phyloP scores from a whole-genome alignment of 92 coral and sea anemone genomes.

The Heteractis magnifica region DNA sequence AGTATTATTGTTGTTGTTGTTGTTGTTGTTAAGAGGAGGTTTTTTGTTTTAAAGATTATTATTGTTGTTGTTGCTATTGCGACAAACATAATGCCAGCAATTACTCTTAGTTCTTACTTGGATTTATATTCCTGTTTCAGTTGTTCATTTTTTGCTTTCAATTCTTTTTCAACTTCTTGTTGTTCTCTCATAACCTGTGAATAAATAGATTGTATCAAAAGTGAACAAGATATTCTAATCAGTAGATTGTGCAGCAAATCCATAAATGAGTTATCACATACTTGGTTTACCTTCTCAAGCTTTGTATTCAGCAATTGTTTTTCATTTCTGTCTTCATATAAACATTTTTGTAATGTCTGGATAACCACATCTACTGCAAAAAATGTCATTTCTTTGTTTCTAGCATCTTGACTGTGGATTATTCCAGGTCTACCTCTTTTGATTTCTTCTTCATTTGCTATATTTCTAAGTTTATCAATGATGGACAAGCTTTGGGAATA shows the following conservation, averaged over 20 bases:
- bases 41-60: no score
- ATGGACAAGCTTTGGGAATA: conserved; percentile 44
- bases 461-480: conserved; percentile 52
- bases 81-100: no score
- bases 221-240: no score
- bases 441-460: conserved; percentile 60
- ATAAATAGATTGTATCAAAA: no score
- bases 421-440: conserved; percentile 62
- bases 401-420: conserved; percentile 18
- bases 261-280: not conserved
- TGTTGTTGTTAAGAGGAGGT: no score
- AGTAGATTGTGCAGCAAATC: no score
- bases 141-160: conserved; percentile 47
- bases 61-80: no score
- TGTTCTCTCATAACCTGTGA: conserved; percentile 53
- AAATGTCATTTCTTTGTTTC: conserved; percentile 23
- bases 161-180: conserved; percentile 24
- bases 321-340: conserved; percentile 73
- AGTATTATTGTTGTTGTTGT: no score
- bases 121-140: conserved; percentile 52
- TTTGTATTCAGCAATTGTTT: conserved; percentile 56
- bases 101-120: conserved; percentile 40
- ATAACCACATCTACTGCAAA: conserved; percentile 61
- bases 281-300: conserved; percentile 47
- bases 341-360: conserved; percentile 72